Base-by-base conservation (phyloP, 2,797 vertebrate species). In the Podarcis lilfordi region DNA sequence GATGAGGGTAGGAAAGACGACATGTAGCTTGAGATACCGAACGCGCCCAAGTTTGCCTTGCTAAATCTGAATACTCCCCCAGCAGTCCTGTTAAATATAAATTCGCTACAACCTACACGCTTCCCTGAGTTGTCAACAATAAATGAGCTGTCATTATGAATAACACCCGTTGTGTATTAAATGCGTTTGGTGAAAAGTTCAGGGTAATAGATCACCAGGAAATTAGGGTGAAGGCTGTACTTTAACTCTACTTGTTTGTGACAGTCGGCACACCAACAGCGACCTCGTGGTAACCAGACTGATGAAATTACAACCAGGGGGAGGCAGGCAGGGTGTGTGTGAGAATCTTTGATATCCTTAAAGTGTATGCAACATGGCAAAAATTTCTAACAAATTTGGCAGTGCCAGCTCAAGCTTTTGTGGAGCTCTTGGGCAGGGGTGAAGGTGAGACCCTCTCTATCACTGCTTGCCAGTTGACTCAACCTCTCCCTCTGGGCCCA, bases 281-380 rank as follows among this genome's bases (percentile, higher is more conserved):
- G 91, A 95, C 95, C 95, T 95, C 91, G 88, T 85, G 40, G 74
- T 95, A 95, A 93, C 80, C 82, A 91, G 92, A 92, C 90, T 88
- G 86, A 94, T 95, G 92, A 96, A 96, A 97, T 96, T 94, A 96
- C 94, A 96, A 95, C 93, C 93, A 94, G 29, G 10, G n/a, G 71
- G 19, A 45, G 43, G 27, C 25, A 7, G 21, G 32, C 32, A 72
- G 71, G 21, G 35, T 7, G 66, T 9, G 21, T 27, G 27, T 27
- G 11, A 82, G 80, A 94, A 95, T 91, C 92, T 92, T 92, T 88
- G 90, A 94, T 93, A 95, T 94, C 92, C 91, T 95, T 83, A 87
- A 91, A 91, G 91, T 84, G 91, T 93, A 90, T 95, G 89, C 3
- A 72, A 90, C 96, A 95, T 88, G 84, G 82, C 93, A 85, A 94